phyloP scores from a whole-genome alignment of 2,888 invertebrate species.

The Drosophila nr. fundita region DNA sequence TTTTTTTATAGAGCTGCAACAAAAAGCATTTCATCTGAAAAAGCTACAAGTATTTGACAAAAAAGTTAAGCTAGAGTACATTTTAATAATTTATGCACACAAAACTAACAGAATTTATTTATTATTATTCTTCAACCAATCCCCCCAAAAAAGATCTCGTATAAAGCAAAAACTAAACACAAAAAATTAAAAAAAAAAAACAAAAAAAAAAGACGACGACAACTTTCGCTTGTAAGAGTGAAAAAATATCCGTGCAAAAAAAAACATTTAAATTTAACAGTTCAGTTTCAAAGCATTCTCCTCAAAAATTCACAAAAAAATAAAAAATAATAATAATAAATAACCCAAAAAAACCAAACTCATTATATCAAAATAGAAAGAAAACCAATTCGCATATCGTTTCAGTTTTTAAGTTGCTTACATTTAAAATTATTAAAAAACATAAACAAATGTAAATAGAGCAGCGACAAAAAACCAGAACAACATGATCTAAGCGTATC shows the following conservation, averaged over 20 bases:
- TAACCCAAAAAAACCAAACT: slow-evolving; percentile 3
- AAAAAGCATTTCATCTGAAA: slow-evolving; percentile 27
- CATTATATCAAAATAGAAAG: slow-evolving; percentile 30
- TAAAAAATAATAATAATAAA: slow-evolving; percentile 1
- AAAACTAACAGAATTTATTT: slow-evolving; percentile 45
- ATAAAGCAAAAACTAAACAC: not conserved
- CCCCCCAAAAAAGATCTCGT: slow-evolving; percentile 48
- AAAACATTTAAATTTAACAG: not conserved
- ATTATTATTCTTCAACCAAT: slow-evolving; percentile 30
- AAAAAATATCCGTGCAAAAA: slow-evolving; percentile 25
- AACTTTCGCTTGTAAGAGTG: slow-evolving; percentile 21
- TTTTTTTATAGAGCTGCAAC: slow-evolving; percentile 38
- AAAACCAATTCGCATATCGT: slow-evolving; percentile 29
- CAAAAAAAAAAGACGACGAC: not conserved
- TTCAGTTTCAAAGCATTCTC: not conserved
- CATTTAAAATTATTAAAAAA: slow-evolving; percentile 7
- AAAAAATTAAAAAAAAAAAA: slow-evolving; percentile 8
- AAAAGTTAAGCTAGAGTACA: slow-evolving; percentile 48
- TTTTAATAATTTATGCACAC: slow-evolving; percentile 41
- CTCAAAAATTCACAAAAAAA: not conserved
- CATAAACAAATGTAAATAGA: slow-evolving; percentile 43
- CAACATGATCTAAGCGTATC: slow-evolving; percentile 40
- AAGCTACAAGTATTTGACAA: slow-evolving; percentile 39
- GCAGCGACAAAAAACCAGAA: slow-evolving; percentile 23
- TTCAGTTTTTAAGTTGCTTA: slow-evolving; percentile 23